These are phyloP conservation scores for Petromus typicus DNA, from an alignment of 2,113 vertebrate genomes.

Conservation along the genomic window DNA sequence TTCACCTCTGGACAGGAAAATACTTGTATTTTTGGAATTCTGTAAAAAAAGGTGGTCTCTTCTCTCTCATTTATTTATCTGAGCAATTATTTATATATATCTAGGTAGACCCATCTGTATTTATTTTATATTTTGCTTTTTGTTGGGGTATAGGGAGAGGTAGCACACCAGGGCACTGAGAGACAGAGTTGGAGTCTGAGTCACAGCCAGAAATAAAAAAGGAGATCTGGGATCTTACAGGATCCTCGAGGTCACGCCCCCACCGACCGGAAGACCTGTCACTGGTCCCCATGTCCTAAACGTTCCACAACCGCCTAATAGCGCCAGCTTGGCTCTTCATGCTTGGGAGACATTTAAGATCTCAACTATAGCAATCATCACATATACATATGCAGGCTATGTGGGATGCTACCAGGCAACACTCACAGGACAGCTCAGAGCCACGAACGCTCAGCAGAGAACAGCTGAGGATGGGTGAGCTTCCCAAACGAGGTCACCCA, in stretches of 20 bases:
- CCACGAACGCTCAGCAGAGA: not conserved
- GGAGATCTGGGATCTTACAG: too few species aligned
- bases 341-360: not conserved
- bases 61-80: not conserved
- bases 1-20: not conserved
- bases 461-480: too few species aligned
- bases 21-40: not conserved
- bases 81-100: not conserved
- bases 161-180: too few species aligned
- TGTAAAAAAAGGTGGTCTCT: not conserved
- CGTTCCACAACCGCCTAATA: not conserved
- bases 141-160: not conserved
- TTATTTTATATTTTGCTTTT: not conserved
- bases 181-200: not conserved
- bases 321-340: not conserved
- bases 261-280: not conserved
- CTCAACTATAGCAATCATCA: not conserved
- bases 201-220: not conserved
- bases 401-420: not conserved
- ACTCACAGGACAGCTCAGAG: not conserved
- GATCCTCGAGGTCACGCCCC: not conserved
- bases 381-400: not conserved
- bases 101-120: not conserved
- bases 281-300: not conserved
- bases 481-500: not conserved